Conservation (phyloP, 1,140 invertebrate species). For the Drosophila gunungcola region DNA sequence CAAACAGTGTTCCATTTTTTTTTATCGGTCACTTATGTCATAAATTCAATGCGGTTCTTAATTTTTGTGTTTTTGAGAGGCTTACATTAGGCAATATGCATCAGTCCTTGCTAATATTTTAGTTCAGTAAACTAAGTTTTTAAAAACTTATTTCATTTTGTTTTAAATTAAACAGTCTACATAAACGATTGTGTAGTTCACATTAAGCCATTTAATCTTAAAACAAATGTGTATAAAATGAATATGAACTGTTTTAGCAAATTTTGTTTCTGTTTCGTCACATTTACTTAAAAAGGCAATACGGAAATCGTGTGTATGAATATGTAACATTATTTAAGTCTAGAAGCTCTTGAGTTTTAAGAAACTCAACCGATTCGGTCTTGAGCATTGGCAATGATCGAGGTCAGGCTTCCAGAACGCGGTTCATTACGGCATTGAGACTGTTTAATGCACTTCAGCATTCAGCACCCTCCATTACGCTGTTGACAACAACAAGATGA, state of each 20-base stretch:
- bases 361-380: background rate
- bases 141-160: too few species aligned
- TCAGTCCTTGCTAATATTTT: too few species aligned
- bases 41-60: background rate
- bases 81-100: too few species aligned
- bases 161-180: too few species aligned
- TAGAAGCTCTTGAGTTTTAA: background rate
- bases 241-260: too few species aligned
- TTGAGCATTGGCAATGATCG: background rate
- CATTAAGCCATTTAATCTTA: too few species aligned
- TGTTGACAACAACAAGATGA: slow-evolving; percentile 36
- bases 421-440: slow-evolving; percentile 36
- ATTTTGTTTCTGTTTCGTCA: background rate
- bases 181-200: too few species aligned
- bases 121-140: too few species aligned
- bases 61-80: too few species aligned
- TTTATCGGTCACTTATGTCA: background rate
- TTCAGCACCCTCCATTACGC: slow-evolving; percentile 22
- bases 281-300: background rate
- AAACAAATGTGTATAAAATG: too few species aligned
- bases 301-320: background rate
- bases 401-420: slow-evolving; percentile 23
- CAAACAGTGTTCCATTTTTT: background rate
- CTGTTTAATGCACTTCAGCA: slow-evolving; percentile 47
- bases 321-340: background rate